These are phyloP conservation scores for Epistrophe grossulariae DNA, from an alignment of 2,888 invertebrate genomes.

Conservation along the genomic window DNA sequence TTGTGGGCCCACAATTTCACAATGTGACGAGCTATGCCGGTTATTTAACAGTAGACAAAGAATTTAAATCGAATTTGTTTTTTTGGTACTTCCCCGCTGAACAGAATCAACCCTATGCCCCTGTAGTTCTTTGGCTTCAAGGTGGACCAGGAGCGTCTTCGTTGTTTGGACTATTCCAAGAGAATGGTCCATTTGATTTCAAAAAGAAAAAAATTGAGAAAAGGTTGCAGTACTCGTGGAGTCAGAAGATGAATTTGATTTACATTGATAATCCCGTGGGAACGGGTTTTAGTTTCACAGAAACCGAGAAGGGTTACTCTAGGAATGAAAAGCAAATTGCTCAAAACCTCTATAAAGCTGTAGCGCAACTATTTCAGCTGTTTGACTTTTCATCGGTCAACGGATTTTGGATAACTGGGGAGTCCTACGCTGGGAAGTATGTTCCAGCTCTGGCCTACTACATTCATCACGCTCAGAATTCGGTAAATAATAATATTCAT, in stretches of 20 bases:
- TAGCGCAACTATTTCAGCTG: constrained; percentile 92
- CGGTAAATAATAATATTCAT: constrained; percentile 78
- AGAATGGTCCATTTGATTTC: constrained; percentile 91
- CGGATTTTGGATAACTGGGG: constrained; percentile 94
- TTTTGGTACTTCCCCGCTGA: constrained; percentile 96
- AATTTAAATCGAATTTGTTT: constrained; percentile 92
- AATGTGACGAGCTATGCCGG: constrained; percentile 85
- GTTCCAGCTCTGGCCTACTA: constrained; percentile 89
- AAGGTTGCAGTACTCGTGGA: constrained; percentile 91
- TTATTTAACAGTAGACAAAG: constrained; percentile 92
- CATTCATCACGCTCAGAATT: constrained; percentile 85
- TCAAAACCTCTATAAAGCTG: constrained; percentile 89
- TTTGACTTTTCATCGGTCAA: constrained; percentile 90
- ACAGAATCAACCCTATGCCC: constrained; percentile 85
- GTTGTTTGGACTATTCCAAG: constrained; percentile 91
- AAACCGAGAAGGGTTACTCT: constrained; percentile 90
- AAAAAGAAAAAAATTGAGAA: constrained; percentile 84
- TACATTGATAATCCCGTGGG: constrained; percentile 98
- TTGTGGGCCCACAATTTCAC: constrained; percentile 81
- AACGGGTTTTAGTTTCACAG: constrained; percentile 95
- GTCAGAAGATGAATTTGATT: constrained; percentile 89
- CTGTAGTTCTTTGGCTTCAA: constrained; percentile 93
- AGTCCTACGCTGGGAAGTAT: constrained; percentile 93
- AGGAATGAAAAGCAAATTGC: constrained; percentile 92
- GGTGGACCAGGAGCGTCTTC: constrained; percentile 94